Evolutionary conservation across 1,140 invertebrate species (phyloP).

Genomic region (Nasonia vitripennis): DNA sequence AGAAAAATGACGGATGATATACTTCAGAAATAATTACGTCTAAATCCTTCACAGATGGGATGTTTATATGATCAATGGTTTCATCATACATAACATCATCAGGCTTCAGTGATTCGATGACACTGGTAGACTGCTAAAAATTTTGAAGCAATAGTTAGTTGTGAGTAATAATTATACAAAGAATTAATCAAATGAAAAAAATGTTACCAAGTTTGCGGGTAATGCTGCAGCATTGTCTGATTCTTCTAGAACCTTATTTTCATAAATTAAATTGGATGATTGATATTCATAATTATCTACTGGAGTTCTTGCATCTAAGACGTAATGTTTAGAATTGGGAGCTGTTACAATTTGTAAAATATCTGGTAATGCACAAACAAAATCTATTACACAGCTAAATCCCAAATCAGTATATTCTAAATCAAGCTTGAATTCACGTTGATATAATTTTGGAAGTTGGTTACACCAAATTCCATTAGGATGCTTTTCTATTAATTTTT

Average conservation of each 20-base stretch:
- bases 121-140: slow-evolving; percentile 55
- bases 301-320: slow-evolving; percentile 57
- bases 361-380: slow-evolving; percentile 62
- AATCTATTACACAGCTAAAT: slow-evolving; percentile 65
- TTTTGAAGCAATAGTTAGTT: slow-evolving; percentile 19
- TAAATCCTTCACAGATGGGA: slow-evolving; percentile 54
- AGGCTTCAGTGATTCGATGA: slow-evolving; percentile 55
- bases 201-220: slow-evolving; percentile 59
- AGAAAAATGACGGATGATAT: slow-evolving; percentile 70
- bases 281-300: neutral
- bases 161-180: neutral
- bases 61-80: slow-evolving; percentile 60
- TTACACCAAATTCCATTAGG: slow-evolving; percentile 69
- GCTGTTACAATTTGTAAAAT: slow-evolving; percentile 61
- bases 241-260: slow-evolving; percentile 52
- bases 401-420: slow-evolving; percentile 66
- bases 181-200: slow-evolving; percentile 17
- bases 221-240: slow-evolving; percentile 53
- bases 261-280: slow-evolving; percentile 29
- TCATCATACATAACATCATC: slow-evolving; percentile 62
- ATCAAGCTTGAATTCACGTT: slow-evolving; percentile 60
- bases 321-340: slow-evolving; percentile 56
- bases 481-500: slow-evolving; percentile 63
- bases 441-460: slow-evolving; percentile 63
- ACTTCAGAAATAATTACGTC: slow-evolving; percentile 61